Evolutionary conservation across 2,113 vertebrate species (phyloP).

Genomic region (Tylochromis polylepis): DNA sequence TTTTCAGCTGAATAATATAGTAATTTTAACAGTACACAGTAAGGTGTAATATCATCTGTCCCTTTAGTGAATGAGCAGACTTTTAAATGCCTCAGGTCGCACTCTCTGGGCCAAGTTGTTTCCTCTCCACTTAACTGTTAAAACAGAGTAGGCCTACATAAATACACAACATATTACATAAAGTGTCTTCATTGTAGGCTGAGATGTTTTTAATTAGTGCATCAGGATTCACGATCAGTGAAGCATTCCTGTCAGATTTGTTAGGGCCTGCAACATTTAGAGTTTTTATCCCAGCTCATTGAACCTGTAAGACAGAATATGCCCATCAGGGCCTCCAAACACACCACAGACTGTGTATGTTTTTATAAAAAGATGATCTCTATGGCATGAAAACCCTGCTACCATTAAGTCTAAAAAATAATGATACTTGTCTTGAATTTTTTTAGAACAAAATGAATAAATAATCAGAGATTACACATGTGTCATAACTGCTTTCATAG

Average conservation of each 20-base stretch:
- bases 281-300: background rate
- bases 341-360: background rate
- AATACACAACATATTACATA: conserved; percentile 22
- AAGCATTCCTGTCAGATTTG: conserved; percentile 44
- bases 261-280: conserved; percentile 35
- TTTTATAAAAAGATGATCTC: background rate
- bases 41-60: background rate
- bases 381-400: background rate
- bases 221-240: conserved; percentile 36
- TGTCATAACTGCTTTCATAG: background rate
- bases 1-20: background rate
- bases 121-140: conserved; percentile 2
- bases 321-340: background rate
- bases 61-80: background rate
- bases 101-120: background rate
- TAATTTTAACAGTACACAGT: background rate
- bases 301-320: background rate
- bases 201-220: conserved; percentile 49
- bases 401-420: background rate
- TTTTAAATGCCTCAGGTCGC: conserved; percentile 13
- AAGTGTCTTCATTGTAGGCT: conserved; percentile 8
- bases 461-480: background rate
- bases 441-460: background rate
- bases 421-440: background rate
- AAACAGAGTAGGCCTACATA: conserved; percentile 21